Evolutionary conservation across 2,888 invertebrate species (phyloP).

Genomic region (Chromoteleia sp.): DNA sequence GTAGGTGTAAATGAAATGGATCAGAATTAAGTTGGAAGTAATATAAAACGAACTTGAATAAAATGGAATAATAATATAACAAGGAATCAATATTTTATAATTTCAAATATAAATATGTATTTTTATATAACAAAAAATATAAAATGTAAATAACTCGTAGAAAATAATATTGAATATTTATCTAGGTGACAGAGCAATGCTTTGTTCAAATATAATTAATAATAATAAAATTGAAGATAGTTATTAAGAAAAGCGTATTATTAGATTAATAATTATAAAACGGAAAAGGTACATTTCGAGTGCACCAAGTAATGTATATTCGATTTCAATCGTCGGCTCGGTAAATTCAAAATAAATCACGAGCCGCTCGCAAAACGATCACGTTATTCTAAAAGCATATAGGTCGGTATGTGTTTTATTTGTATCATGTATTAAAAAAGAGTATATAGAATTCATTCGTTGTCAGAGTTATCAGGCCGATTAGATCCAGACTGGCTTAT

Average conservation of each 20-base stretch:
- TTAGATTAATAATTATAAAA: constrained; percentile 17
- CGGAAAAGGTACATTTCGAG: constrained; percentile 35
- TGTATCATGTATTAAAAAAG: constrained; percentile 49
- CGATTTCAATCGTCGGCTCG: constrained; percentile 71
- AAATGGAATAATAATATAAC: no score
- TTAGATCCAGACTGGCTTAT: constrained; percentile 60
- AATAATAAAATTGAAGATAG: constrained; percentile 9
- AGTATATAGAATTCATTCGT: constrained; percentile 55
- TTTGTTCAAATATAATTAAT: background rate
- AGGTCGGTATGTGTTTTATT: constrained; percentile 39
- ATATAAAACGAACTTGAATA: no score
- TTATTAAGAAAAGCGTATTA: constrained; percentile 21
- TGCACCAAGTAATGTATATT: constrained; percentile 44
- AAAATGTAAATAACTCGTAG: no score
- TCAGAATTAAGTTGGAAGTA: no score
- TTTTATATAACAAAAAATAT: no score
- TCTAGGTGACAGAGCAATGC: no score
- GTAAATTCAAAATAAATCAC: constrained; percentile 74
- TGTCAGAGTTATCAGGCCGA: constrained; percentile 58
- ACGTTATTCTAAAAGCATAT: constrained; percentile 59
- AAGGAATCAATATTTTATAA: no score
- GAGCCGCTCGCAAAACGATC: constrained; percentile 67
- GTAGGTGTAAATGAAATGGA: no score
- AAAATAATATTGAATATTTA: no score
- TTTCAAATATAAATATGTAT: no score